Evolutionary conservation across 2,797 vertebrate species (phyloP).

Genomic region (Malurus splendens): DNA sequence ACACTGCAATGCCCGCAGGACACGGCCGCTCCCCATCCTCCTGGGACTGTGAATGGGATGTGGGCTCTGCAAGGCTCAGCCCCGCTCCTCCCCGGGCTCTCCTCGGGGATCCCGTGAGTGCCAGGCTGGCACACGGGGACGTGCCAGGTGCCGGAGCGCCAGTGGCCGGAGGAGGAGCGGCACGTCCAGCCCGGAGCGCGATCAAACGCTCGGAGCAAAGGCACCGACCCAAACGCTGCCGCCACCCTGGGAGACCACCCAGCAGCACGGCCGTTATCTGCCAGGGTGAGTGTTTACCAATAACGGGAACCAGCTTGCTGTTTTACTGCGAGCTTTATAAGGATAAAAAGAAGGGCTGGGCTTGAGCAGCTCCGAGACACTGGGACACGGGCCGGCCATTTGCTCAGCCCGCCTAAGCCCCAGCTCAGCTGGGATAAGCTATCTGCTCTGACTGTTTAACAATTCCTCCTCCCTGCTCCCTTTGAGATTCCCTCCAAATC

Average conservation of each 20-base stretch:
- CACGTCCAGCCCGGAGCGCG: slow-evolving; percentile 62
- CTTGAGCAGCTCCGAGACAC: slow-evolving; percentile 64
- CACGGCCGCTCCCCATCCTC: accelerated
- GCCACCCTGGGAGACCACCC: slow-evolving; percentile 79
- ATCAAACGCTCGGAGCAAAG: slow-evolving; percentile 70
- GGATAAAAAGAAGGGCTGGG: slow-evolving; percentile 79
- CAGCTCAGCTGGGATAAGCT: slow-evolving; percentile 71
- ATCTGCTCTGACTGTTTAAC: slow-evolving; percentile 70
- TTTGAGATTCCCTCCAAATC: slow-evolving; percentile 64
- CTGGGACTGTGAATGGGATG: accelerated
- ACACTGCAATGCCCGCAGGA: accelerated
- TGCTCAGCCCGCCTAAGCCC: slow-evolving; percentile 71
- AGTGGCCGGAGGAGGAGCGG: slow-evolving; percentile 36
- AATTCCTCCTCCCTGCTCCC: slow-evolving; percentile 57
- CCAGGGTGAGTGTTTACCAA: slow-evolving; percentile 83
- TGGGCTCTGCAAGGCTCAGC: neutral
- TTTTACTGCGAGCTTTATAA: slow-evolving; percentile 81
- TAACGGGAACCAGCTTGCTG: slow-evolving; percentile 82
- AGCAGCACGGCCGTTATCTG: slow-evolving; percentile 78
- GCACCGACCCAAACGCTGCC: slow-evolving; percentile 65
- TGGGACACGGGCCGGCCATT: slow-evolving; percentile 70
- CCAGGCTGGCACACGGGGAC: neutral
- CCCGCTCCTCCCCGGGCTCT: neutral
- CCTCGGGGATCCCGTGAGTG: neutral
- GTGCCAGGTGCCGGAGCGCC: neutral